Evolutionary conservation across 2,797 vertebrate genomes (phyloP).

Genomic region (Sebastes steindachneri): DNA sequence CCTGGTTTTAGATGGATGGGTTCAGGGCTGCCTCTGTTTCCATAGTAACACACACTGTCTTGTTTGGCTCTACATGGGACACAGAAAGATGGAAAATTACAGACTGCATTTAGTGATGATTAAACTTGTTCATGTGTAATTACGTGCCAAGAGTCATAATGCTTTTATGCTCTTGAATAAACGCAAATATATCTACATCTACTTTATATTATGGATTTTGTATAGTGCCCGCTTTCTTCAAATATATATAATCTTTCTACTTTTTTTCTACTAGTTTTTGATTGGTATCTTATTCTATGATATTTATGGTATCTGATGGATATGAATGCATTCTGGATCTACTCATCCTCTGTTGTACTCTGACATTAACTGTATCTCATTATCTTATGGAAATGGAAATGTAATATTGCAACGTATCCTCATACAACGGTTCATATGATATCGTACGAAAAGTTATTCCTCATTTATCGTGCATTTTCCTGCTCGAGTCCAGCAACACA

Average conservation of each 20-base stretch:
- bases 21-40: slow-evolving; percentile 92
- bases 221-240: not conserved
- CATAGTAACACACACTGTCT: slow-evolving; percentile 97
- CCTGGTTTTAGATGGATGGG: slow-evolving; percentile 91
- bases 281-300: not conserved
- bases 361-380: not conserved
- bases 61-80: slow-evolving; percentile 89
- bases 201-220: not conserved
- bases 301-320: not conserved
- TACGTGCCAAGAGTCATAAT: slow-evolving; percentile 32
- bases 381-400: not conserved
- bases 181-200: not conserved
- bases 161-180: slow-evolving; percentile 2
- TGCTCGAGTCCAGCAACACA: no score
- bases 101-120: slow-evolving; percentile 43
- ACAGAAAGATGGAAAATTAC: slow-evolving; percentile 66
- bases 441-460: no score
- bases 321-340: not conserved
- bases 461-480: no score
- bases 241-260: not conserved
- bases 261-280: not conserved
- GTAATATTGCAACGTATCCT: no score
- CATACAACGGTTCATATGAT: no score
- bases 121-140: slow-evolving; percentile 38
- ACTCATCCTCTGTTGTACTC: not conserved